Base-by-base conservation (phyloP, 2,113 vertebrate genomes). In the Eclectus roratus region DNA sequence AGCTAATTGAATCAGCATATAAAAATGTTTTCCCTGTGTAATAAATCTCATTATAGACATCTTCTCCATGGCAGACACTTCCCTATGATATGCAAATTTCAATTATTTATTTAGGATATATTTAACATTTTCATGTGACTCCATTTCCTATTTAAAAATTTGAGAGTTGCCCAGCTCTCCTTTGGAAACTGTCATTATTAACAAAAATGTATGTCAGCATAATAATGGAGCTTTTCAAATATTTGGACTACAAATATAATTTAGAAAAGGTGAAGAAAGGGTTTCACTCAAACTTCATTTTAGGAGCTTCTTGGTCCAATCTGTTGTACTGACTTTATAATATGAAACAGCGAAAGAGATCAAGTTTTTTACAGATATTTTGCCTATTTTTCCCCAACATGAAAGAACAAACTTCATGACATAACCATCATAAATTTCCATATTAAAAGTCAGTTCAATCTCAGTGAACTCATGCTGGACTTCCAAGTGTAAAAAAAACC, bases 71-170 rank as follows among this genome's bases (percentile, higher is more conserved):
- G 72, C 88, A 94, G 76, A n/a, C 65, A 41, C 24, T 91, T 96
- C 35, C 24, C 21, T 86, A 72, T 87, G 60, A 94, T 89, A 96
- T 92, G 93, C 56, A 96, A 96, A 96, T 96, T 93, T 86, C 65
- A 89, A 72, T 93, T 96, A 93, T 88, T 95, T 95, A 91, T 92
- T 93, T 93, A 91, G 60, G 77, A 88, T 90, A 77, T 68, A 86
- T 88, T 94, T 86, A 94, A 58, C 41, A 28, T 92, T 96, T 93
- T 76, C 80, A 76, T 24, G 25, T 56, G 13, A 86, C 37, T 81
- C 17, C 6, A 56, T 84, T 94, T 90, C 81, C 69, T 78, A 49
- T 65, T 85, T 55, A 35, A 89, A 91, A 84, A 6, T 6, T 60
- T 53, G 25, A 84, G 61, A 90, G 20, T 61, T 88, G 6, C 12